A percentile compares a stretch with the other conserved stretches of the same genome.
Conservation (phyloP, 2,113 vertebrate genomes). For the Manacus vitellinus region DNA sequence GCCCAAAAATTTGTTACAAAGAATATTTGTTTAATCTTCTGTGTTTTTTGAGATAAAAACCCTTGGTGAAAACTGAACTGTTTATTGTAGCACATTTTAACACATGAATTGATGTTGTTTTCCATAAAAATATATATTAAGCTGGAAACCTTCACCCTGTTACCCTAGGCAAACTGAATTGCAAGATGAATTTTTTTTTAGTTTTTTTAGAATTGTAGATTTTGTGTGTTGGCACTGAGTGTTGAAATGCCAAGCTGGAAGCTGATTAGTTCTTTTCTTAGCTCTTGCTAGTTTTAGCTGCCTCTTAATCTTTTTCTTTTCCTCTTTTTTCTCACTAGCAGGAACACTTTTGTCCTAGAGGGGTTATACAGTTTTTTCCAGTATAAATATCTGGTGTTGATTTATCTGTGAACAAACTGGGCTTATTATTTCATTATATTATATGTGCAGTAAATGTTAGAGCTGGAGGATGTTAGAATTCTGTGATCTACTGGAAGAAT, state of each 20-base stretch:
- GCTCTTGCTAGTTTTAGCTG: conserved; percentile 11
- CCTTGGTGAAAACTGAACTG: background rate
- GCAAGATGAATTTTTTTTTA: background rate
- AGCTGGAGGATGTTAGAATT: background rate
- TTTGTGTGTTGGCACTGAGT: background rate
- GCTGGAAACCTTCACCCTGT: background rate
- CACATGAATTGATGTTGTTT: background rate
- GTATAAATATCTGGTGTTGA: background rate
- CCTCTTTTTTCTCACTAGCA: background rate
- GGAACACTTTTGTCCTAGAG: background rate
- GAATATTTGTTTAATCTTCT: background rate
- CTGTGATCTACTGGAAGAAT: background rate
- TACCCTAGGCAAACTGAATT: background rate
- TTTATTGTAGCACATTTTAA: background rate
- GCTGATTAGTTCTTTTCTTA: conserved; percentile 17
- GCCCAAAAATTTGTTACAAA: background rate
- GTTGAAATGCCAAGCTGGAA: background rate
- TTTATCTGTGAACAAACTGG: background rate
- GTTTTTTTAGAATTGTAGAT: background rate
- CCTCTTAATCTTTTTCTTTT: background rate
- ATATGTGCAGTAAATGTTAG: background rate
- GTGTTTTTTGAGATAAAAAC: background rate
- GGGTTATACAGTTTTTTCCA: background rate
- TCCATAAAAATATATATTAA: background rate
- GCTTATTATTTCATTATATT: background rate